A percentile compares a stretch with the other conserved stretches of the same genome.
These are phyloP conservation scores for Zaprionus vittiger DNA, from an alignment of 1,140 invertebrate species.

Conservation along the genomic window DNA sequence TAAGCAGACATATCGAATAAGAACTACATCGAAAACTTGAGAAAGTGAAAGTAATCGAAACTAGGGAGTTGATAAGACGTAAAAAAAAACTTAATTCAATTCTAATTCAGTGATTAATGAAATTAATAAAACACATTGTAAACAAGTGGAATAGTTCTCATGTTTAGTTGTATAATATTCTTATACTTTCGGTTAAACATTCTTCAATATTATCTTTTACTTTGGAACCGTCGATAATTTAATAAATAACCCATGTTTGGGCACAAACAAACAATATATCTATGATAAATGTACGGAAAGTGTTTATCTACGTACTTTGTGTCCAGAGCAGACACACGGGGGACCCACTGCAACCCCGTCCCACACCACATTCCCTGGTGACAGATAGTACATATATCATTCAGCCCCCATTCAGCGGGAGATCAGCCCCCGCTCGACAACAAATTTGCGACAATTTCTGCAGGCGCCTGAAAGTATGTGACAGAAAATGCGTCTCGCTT, in stretches of 20 bases:
- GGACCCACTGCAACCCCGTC: not conserved
- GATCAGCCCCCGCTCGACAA: not conserved
- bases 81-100: too few relatives aligned
- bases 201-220: not conserved
- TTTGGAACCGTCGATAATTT: not conserved
- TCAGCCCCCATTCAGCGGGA: not conserved
- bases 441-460: conserved; percentile 33
- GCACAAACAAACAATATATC: conserved; percentile 27
- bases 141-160: too few relatives aligned
- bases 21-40: too few relatives aligned
- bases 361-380: not conserved
- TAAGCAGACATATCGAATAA: conserved; percentile 12
- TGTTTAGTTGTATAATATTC: too few relatives aligned
- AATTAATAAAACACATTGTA: too few relatives aligned
- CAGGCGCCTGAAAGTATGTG: conserved; percentile 67
- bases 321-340: conserved; percentile 14
- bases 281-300: conserved; percentile 19
- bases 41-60: too few relatives aligned
- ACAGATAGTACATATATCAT: conserved; percentile 43
- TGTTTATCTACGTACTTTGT: conserved; percentile 36
- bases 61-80: too few relatives aligned
- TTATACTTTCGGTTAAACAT: not conserved
- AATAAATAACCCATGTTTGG: conserved; percentile 10
- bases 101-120: too few relatives aligned
- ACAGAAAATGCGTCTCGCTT: conserved; percentile 42